Evolutionary conservation across 2,888 invertebrate genomes (phyloP).

Genomic region (Artemia sp.): DNA sequence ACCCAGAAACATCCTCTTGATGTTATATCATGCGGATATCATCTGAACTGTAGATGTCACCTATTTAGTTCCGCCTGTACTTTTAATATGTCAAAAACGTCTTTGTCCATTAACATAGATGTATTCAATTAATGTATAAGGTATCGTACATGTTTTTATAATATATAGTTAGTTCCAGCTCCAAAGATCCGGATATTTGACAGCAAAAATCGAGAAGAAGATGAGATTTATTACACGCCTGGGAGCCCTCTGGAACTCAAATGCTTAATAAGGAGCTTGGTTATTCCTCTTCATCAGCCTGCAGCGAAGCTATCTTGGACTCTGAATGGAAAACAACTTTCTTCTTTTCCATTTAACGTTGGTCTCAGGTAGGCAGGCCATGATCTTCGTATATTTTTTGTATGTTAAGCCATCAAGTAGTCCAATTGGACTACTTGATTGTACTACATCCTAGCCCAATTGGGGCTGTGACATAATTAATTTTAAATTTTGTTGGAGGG

Average conservation of each 20-base stretch:
- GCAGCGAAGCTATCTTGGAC: conserved; percentile 10
- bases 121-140: no score
- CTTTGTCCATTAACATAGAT: no score
- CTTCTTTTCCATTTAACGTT: not conserved
- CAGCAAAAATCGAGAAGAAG: not conserved
- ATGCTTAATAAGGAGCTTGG: not conserved
- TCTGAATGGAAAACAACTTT: not conserved
- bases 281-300: not conserved
- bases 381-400: not conserved
- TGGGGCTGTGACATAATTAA: no score
- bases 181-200: conserved; percentile 1
- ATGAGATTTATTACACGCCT: not conserved
- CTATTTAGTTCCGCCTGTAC: no score
- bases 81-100: no score
- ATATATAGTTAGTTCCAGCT: conserved; percentile 6
- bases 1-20: no score
- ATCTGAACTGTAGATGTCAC: no score
- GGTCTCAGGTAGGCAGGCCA: conserved; percentile 1
- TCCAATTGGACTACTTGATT: no score
- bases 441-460: no score
- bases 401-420: no score
- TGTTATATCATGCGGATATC: no score
- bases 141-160: not conserved
- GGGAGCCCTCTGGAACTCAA: conserved; percentile 3
- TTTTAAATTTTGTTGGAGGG: no score